Conservation (phyloP, 2,797 vertebrate genomes). For the Perodicticus potto region DNA sequence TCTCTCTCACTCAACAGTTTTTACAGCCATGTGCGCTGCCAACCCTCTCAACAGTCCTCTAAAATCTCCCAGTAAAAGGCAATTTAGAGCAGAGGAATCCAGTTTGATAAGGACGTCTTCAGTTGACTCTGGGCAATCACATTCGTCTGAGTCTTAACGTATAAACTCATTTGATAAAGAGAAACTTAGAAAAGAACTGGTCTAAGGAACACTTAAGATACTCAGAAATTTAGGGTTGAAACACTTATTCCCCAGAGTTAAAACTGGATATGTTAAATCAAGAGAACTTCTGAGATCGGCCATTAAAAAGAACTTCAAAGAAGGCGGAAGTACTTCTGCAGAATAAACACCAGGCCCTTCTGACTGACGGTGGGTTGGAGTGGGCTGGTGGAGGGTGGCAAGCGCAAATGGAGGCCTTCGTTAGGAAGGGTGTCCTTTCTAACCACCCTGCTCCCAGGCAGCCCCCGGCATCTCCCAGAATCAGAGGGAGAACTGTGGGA, state of each 20-base stretch:
- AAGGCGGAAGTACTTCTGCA: neutral
- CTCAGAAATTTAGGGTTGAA: neutral
- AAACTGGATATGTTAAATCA: neutral
- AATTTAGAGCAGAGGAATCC: neutral
- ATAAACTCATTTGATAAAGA: neutral
- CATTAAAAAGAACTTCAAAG: neutral
- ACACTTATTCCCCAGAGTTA: neutral
- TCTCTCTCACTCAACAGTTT: constrained; percentile 26
- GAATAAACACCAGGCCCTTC: neutral
- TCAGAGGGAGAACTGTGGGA: neutral
- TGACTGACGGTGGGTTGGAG: rapidly evolving
- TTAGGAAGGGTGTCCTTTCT: too few species aligned
- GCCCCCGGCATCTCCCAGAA: neutral
- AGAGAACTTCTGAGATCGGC: neutral
- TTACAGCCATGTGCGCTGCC: neutral
- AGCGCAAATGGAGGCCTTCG: neutral
- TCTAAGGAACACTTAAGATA: neutral
- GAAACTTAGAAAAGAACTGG: neutral
- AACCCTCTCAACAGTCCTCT: neutral
- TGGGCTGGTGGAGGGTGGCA: rapidly evolving
- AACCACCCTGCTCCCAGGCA: neutral
- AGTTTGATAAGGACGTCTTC: neutral
- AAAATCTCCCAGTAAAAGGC: constrained; percentile 21
- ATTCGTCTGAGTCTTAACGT: neutral
- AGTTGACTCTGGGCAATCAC: neutral